Evolutionary conservation across 1,140 invertebrate species (phyloP).

Genomic region (Drosophila athabasca): DNA sequence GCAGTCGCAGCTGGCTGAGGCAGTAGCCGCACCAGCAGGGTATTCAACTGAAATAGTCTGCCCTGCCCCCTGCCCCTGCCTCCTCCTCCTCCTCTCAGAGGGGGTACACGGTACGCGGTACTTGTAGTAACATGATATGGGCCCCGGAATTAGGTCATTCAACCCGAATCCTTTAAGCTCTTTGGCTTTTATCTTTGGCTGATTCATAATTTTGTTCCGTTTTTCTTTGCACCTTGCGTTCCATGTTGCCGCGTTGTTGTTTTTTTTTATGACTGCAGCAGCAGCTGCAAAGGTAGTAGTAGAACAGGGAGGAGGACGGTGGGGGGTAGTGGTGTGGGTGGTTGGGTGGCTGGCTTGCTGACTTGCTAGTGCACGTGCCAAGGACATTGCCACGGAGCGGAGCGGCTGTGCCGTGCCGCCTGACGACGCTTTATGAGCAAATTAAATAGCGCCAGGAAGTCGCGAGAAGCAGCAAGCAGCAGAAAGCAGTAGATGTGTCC

Average conservation of each 20-base stretch:
- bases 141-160: constrained; percentile 63
- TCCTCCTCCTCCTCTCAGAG: constrained; percentile 3
- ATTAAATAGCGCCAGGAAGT: constrained; percentile 70
- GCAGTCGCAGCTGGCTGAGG: constrained; percentile 67
- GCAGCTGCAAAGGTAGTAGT: constrained; percentile 36
- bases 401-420: background rate
- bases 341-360: background rate
- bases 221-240: constrained; percentile 45
- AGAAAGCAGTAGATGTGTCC: constrained; percentile 17
- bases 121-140: constrained; percentile 57
- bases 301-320: background rate
- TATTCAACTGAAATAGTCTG: constrained; percentile 55
- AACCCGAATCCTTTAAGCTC: constrained; percentile 44
- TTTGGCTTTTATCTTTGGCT: constrained; percentile 19
- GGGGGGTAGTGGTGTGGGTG: background rate
- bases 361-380: constrained; percentile 56
- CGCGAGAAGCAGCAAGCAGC: constrained; percentile 23
- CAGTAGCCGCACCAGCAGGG: constrained; percentile 21
- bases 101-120: constrained; percentile 7
- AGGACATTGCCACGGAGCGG: constrained; percentile 35
- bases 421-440: constrained; percentile 48
- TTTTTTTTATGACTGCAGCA: constrained; percentile 40
- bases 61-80: too few species aligned
- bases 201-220: constrained; percentile 38
- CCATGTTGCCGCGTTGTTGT: background rate